Base-by-base conservation (phyloP, 2,888 invertebrate genomes). In the Halictus ligatus region DNA sequence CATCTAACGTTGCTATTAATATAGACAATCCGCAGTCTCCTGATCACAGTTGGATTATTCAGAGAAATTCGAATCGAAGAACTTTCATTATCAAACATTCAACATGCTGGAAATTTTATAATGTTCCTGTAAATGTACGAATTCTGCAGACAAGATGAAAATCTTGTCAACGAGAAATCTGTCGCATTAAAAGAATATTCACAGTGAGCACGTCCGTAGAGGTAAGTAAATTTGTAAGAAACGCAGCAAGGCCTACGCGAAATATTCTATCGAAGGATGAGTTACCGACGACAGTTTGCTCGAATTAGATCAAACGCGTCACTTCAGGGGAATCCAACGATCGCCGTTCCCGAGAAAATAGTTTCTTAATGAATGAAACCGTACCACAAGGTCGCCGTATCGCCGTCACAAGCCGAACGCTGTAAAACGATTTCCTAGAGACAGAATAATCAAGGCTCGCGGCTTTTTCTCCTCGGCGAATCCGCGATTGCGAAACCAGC, bases 351-450 rank as follows among this genome's bases (percentile, higher is more conserved):
- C 15, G 25, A 35, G 77, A 35, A 67, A 81, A 76, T 5, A 13
- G 10, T 0, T 15, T 15, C 40, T 0, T 35, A 29, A 10, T 67
- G 67, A 81, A 77, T 81, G 83, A 77, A 74, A 67, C 40, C 21
- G 50, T 74, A 69, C 29, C 25, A 12, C 84, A 71, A 84, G 82
- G 73, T 75, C 54, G 35, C 10, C 40, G n/a, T 18, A 54, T 80
- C 80, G 21, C 13, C 3, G 25, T n/a, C 29, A 29, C 18, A 76
- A 76, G 75, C 21, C 35, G 40, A n/a, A 48, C 78, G 67, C 43
- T 80, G 40, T 67, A 50, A 84, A 78, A 78, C 50, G 67, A 76
- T 84, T 80, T 78, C 58, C 80, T 13, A 46, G 54, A 80, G 21
- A 13, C 35, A 71, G 54, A 46, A 18, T 58, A 15, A 29, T 48